Percentiles rank a stretch among this genome's conserved stretches.
Conservation (phyloP, 2,113 vertebrate genomes). For the Scortum barcoo region DNA sequence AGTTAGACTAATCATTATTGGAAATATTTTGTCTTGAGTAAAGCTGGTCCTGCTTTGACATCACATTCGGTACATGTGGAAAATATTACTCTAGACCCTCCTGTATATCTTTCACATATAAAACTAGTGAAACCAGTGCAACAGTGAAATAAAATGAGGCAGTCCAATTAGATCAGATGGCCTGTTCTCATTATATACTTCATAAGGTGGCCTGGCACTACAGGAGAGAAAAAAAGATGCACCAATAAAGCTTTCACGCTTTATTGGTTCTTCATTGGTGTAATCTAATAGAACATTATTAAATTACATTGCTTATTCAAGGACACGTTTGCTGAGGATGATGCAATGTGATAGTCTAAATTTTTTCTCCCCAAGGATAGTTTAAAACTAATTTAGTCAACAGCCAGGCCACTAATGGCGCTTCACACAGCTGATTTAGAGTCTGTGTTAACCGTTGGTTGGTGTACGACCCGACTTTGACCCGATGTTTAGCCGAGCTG, state of each 20-base stretch:
- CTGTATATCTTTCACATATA: neutral
- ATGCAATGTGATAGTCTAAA: conserved; percentile 26
- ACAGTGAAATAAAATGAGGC: conserved; percentile 10
- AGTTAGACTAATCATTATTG: neutral
- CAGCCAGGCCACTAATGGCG: conserved; percentile 13
- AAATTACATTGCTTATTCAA: conserved; percentile 48
- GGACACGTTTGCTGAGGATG: conserved; percentile 24
- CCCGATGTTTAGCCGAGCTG: conserved; percentile 17
- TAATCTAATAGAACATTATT: conserved; percentile 39
- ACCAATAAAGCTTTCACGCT: conserved; percentile 2
- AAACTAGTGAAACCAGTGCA: neutral
- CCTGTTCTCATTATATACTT: neutral
- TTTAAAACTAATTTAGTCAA: conserved; percentile 36
- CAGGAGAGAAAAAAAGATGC: neutral
- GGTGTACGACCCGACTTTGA: conserved; percentile 9
- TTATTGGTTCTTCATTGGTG: conserved; percentile 23
- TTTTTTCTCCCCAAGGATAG: conserved; percentile 11
- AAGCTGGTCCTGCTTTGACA: conserved; percentile 5
- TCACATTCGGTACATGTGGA: neutral
- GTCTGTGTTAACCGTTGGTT: neutral
- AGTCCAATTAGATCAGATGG: conserved; percentile 1
- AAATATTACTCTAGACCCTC: neutral
- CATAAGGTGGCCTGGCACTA: conserved; percentile 7
- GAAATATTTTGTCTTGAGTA: neutral
- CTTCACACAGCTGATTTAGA: conserved; percentile 1